Percentiles rank a stretch among this genome's conserved stretches.
Conservation (phyloP, 2,888 invertebrate species). For the Cepaea hortensis region DNA sequence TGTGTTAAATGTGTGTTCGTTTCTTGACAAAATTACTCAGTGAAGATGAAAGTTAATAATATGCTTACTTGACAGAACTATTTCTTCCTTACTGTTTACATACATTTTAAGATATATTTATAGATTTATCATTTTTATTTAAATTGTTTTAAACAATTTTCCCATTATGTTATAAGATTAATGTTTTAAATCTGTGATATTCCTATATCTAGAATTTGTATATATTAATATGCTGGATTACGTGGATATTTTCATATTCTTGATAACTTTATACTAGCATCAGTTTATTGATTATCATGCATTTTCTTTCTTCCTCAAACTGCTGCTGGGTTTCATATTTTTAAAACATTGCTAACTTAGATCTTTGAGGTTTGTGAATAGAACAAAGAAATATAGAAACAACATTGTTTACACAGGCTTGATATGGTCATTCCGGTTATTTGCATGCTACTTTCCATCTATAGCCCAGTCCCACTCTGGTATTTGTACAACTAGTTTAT, state of each 20-base stretch:
- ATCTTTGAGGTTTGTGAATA: conserved; percentile 35
- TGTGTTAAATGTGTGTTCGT: too few relatives aligned
- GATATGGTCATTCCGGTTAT: conserved; percentile 8
- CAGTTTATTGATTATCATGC: conserved; percentile 10
- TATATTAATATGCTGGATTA: too few relatives aligned
- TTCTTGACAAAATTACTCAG: too few relatives aligned
- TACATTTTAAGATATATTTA: too few relatives aligned
- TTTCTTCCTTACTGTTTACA: too few relatives aligned
- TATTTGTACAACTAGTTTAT: neutral
- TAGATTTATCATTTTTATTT: too few relatives aligned
- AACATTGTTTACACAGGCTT: conserved; percentile 20
- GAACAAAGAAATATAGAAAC: neutral
- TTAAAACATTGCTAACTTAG: conserved; percentile 26
- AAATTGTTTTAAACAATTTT: too few relatives aligned
- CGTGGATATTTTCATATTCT: neutral
- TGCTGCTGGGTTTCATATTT: conserved; percentile 27
- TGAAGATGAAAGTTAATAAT: too few relatives aligned
- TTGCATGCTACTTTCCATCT: conserved; percentile 18
- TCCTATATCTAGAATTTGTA: too few relatives aligned
- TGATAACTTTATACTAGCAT: neutral
- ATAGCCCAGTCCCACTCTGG: conserved; percentile 5
- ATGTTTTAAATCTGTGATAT: too few relatives aligned
- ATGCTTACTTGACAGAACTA: too few relatives aligned
- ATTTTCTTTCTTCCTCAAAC: conserved; percentile 22
- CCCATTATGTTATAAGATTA: too few relatives aligned